phyloP scores from a whole-genome alignment of 2,797 vertebrate species.

The Cuniculus paca region DNA sequence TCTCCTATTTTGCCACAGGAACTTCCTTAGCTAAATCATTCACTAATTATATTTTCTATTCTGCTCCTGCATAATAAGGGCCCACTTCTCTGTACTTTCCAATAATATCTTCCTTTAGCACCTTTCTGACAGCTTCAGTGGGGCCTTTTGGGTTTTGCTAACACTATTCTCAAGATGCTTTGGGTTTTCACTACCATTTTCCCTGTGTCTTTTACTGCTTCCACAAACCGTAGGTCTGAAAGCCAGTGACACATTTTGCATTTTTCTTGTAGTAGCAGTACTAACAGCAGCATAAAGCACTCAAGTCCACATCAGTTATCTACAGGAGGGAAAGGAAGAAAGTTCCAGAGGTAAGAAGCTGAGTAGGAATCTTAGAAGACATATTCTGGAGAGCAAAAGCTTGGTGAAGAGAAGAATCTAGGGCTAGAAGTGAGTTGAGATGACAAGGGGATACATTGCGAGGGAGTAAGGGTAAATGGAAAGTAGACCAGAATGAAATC shows the following conservation, averaged over 20 bases:
- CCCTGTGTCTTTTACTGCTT: not conserved
- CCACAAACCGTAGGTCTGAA: not conserved
- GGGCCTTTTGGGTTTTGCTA: not conserved
- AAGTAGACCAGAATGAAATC: not conserved
- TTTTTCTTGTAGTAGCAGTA: not conserved
- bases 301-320: not conserved
- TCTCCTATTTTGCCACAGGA: not conserved
- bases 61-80: not conserved
- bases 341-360: not conserved
- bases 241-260: not conserved
- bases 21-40: not conserved
- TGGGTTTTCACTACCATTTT: not conserved
- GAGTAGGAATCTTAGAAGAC: not conserved
- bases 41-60: not conserved
- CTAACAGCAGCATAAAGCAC: not conserved
- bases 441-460: not conserved
- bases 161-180: not conserved
- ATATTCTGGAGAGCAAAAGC: not conserved
- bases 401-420: slow-evolving; percentile 12
- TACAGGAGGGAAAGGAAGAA: not conserved
- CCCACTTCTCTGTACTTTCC: not conserved
- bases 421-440: not conserved
- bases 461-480: not conserved
- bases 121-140: not conserved
- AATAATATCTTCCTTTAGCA: not conserved